Conservation (phyloP, 2,888 invertebrate species). For the Tenthredo amoena region DNA sequence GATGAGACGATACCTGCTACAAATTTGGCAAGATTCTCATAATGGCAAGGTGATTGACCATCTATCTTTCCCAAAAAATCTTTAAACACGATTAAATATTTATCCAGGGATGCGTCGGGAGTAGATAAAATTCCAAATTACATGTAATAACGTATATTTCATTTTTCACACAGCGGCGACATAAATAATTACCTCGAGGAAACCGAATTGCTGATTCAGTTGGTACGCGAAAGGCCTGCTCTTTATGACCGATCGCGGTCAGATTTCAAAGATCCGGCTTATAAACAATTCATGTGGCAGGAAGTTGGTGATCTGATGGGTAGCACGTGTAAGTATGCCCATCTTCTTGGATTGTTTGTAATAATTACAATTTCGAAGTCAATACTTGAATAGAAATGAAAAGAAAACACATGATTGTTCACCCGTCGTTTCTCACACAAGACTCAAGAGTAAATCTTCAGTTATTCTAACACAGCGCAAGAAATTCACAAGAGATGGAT, state of each 20-base stretch:
- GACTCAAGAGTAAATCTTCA: background rate
- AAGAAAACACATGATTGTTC: background rate
- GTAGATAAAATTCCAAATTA: background rate
- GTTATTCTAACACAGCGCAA: slow-evolving; percentile 11
- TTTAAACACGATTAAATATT: background rate
- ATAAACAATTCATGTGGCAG: slow-evolving; percentile 35
- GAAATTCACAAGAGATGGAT: slow-evolving; percentile 37
- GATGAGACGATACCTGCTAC: slow-evolving; percentile 29
- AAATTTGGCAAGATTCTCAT: slow-evolving; percentile 23
- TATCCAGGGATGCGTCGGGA: background rate
- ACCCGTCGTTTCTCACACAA: background rate
- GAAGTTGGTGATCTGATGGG: slow-evolving; percentile 41
- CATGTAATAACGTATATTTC: background rate
- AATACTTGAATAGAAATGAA: no score
- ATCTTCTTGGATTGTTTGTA: background rate
- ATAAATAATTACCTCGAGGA: slow-evolving; percentile 34
- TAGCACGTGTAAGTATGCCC: slow-evolving; percentile 21
- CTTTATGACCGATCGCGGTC: slow-evolving; percentile 18
- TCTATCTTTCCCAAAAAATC: background rate
- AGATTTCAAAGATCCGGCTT: slow-evolving; percentile 38
- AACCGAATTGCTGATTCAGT: slow-evolving; percentile 28
- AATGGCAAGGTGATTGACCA: slow-evolving; percentile 28
- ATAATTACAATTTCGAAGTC: background rate
- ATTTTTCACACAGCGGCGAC: background rate
- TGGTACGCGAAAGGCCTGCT: slow-evolving; percentile 32